Conservation (phyloP, 2,113 vertebrate genomes). For the Pavo muticus region DNA sequence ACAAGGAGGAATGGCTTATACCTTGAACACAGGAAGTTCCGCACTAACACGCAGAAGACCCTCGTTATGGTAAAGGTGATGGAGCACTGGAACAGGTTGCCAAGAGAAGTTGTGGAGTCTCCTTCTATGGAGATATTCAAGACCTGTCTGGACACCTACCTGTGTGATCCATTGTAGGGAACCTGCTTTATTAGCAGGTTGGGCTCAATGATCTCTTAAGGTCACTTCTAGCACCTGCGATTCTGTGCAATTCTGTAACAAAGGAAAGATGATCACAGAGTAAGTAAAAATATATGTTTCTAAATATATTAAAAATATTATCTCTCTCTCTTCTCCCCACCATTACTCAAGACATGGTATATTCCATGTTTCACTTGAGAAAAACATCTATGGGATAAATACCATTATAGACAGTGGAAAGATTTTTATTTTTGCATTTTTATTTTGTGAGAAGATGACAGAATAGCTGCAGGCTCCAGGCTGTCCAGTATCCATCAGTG, state of each 20-base stretch:
- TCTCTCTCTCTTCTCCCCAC: background rate
- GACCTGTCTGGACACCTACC: no score
- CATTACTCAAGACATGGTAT: background rate
- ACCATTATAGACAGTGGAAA: background rate
- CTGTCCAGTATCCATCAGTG: background rate
- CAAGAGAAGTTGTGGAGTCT: no score
- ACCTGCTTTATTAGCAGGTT: no score
- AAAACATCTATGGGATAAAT: accelerated
- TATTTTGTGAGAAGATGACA: background rate
- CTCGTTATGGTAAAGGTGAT: no score
- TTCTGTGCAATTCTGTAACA: background rate
- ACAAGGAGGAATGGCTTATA: no score
- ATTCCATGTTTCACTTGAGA: background rate
- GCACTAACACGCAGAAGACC: no score
- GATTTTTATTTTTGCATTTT: background rate
- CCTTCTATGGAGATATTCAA: no score
- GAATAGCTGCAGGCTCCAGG: background rate
- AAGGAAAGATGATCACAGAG: background rate
- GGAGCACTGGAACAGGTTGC: no score
- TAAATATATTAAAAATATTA: background rate
- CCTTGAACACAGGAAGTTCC: no score
- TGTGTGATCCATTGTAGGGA: no score
- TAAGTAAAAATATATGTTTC: background rate
- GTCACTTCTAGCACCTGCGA: no score
- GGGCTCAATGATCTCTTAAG: no score